Conservation (phyloP, 2,888 invertebrate species). For the Meloe dianella region DNA sequence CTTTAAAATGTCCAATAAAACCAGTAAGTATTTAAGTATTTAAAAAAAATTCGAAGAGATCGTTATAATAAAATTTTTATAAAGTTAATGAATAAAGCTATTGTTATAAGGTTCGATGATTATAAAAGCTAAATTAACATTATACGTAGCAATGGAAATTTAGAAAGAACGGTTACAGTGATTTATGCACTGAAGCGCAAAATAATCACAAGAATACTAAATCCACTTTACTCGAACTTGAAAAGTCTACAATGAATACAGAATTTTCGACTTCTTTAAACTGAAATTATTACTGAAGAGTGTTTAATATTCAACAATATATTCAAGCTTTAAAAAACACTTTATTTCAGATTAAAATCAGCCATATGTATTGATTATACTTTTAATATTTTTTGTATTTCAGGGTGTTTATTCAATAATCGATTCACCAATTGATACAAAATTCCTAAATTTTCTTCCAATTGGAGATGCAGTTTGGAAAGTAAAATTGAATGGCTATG, state of each 20-base stretch:
- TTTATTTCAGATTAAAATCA: not conserved
- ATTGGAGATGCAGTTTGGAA: slow-evolving; percentile 48
- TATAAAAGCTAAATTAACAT: slow-evolving; percentile 8
- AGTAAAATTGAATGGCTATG: slow-evolving; percentile 43
- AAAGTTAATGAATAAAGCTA: not conserved
- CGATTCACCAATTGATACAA: slow-evolving; percentile 36
- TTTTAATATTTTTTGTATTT: not conserved
- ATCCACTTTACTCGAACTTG: slow-evolving; percentile 40
- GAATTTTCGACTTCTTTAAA: slow-evolving; percentile 22
- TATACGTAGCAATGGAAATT: slow-evolving; percentile 17
- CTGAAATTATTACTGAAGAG: slow-evolving; percentile 5
- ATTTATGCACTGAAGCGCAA: slow-evolving; percentile 34
- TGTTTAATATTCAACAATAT: slow-evolving; percentile 37
- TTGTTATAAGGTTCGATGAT: not conserved
- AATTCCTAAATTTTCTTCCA: slow-evolving; percentile 41
- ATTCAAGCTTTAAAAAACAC: slow-evolving; percentile 26
- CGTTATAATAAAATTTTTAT: not conserved
- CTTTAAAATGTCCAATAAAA: slow-evolving; percentile 46
- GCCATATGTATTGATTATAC: not conserved
- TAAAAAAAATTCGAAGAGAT: not conserved
- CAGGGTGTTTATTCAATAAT: slow-evolving; percentile 42
- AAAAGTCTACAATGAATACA: slow-evolving; percentile 38
- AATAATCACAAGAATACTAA: slow-evolving; percentile 40
- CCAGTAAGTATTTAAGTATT: slow-evolving; percentile 40
- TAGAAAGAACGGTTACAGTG: slow-evolving; percentile 12